Evolutionary conservation across 1,140 invertebrate species (phyloP), one percentile per base, ranked within the genome.

Genomic region (Aphelenchoides besseyi): DNA sequence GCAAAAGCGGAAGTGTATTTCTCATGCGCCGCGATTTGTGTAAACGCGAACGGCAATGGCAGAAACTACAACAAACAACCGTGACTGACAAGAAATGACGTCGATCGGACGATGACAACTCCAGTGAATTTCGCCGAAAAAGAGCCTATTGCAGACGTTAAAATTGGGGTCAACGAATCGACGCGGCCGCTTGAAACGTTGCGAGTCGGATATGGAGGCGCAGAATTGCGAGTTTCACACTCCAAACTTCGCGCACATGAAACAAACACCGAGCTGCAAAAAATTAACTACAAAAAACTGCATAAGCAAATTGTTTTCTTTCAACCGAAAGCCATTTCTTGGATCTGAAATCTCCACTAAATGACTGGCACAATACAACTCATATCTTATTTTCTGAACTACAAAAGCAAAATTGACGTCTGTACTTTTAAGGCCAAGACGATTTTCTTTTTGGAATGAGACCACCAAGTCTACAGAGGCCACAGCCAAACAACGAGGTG

Each of bases 391-490:
- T n/a, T n/a, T n/a, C n/a, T n/a, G n/a, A n/a, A n/a, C n/a, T n/a
- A n/a, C 23, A 48, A 48, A 48, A 48, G 41, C 41, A 23, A 23
- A 48, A 48, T 12, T 12, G 23, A 48, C 12, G 41, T 48, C 41
- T 48, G 41, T 23, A 48, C 41, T 48, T 48, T 48, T 48, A 48
- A 48, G 41, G 41, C 41, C 41, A 48, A 48, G 41, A 48, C 41
- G 12, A 23, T 23, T 48, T 48, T 48, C 41, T 48, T 48, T 48
- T 48, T 23, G 41, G 41, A 48, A 48, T 48, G 41, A 12, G 41
- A 12, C 41, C 12, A 48, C 41, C 41, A 48, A 12, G 41, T 12
- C 41, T 23, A 48, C 41, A 48, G 23, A 48, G 12, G 41, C 41
- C 41, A 23, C 41, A 23, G 41, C 12, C 12, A 23, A 23, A 23